phyloP scores from a whole-genome alignment of 2,888 invertebrate species.

The Fabriciana adippe region DNA sequence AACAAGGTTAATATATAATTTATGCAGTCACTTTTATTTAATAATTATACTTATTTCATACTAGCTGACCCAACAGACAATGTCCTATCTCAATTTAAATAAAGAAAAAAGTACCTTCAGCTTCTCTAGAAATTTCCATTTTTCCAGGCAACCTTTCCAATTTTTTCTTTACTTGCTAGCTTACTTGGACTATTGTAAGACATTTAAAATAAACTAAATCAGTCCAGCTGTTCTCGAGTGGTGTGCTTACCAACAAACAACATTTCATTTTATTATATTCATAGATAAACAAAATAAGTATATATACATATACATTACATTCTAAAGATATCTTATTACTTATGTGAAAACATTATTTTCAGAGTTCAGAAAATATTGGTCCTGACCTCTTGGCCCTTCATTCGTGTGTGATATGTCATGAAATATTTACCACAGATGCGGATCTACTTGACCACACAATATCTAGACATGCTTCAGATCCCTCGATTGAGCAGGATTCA shows the following conservation, averaged over 20 bases:
- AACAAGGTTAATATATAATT: conserved; percentile 48
- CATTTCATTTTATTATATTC: too few species aligned
- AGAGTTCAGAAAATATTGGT: conserved; percentile 54
- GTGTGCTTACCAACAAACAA: too few species aligned
- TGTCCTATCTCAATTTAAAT: too few species aligned
- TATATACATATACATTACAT: background rate
- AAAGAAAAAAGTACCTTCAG: too few species aligned
- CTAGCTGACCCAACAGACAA: too few species aligned
- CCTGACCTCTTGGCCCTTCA: conserved; percentile 68
- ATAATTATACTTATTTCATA: background rate
- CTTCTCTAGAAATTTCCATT: too few species aligned
- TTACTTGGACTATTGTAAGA: too few species aligned
- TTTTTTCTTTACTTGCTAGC: too few species aligned
- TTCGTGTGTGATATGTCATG: conserved; percentile 73
- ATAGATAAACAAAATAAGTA: background rate
- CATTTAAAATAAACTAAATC: too few species aligned
- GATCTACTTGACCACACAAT: conserved; percentile 74
- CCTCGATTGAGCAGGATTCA: conserved; percentile 42
- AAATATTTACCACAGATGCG: conserved; percentile 71
- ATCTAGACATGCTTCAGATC: conserved; percentile 62
- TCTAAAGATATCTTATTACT: background rate
- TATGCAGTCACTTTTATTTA: background rate
- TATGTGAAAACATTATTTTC: conserved; percentile 38
- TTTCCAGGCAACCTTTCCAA: too few species aligned
- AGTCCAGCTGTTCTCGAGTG: too few species aligned